A percentile compares a stretch with the other conserved stretches of the same genome.
These are phyloP conservation scores for Apodemia duryi DNA, from an alignment of 2,888 invertebrate genomes.

Conservation along the genomic window DNA sequence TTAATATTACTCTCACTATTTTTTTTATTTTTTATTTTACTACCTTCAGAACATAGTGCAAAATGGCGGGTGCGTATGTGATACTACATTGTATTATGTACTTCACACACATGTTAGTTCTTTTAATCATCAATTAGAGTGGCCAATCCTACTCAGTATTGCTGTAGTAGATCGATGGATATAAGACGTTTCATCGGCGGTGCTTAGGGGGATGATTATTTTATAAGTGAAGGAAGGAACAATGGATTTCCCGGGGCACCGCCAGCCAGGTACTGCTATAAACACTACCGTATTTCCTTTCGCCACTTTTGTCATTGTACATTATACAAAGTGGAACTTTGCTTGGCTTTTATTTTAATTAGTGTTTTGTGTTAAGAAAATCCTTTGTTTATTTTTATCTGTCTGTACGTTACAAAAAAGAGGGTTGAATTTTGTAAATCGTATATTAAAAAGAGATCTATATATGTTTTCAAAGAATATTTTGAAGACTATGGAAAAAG, in stretches of 20 bases:
- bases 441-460: too few relatives aligned
- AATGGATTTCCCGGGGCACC: constrained; percentile 21
- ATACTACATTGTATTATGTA: too few relatives aligned
- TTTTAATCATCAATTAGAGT: too few relatives aligned
- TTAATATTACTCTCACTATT: too few relatives aligned
- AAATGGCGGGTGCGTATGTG: too few relatives aligned
- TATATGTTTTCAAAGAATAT: too few relatives aligned
- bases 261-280: constrained; percentile 9
- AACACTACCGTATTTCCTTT: constrained; percentile 11
- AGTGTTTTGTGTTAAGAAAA: constrained; percentile 6
- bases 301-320: constrained; percentile 12
- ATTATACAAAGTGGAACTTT: constrained; percentile 11
- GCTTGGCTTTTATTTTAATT: constrained; percentile 10
- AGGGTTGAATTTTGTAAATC: background rate
- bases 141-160: constrained; percentile 10
- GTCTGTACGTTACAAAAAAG: background rate
- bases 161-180: constrained; percentile 25
- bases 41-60: too few relatives aligned
- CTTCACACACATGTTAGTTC: too few relatives aligned
- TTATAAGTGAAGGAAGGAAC: constrained; percentile 34
- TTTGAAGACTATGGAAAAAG: too few relatives aligned
- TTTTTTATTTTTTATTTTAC: too few relatives aligned
- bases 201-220: constrained; percentile 32
- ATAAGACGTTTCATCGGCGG: constrained; percentile 30
- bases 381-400: constrained; percentile 1